These are phyloP conservation scores for Drosophila kikkawai DNA, from an alignment of 1,140 invertebrate species.

Conservation along the genomic window DNA sequence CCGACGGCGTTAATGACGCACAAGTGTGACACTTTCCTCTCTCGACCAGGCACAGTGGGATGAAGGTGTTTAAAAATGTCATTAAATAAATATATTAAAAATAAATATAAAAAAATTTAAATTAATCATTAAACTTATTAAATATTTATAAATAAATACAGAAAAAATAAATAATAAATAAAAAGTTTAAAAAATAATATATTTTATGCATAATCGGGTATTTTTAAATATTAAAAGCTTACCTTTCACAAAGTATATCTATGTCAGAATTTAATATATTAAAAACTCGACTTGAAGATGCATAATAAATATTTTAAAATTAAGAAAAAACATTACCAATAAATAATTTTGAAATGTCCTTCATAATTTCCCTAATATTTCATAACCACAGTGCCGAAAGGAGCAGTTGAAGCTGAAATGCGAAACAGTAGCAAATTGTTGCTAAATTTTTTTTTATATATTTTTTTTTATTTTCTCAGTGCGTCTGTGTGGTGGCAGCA, in stretches of 20 bases:
- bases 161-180: neutral
- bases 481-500: conserved; percentile 44
- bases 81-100: neutral
- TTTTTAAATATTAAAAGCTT: no score
- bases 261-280: neutral
- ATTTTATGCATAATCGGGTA: neutral
- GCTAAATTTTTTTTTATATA: conserved; percentile 53
- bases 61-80: neutral
- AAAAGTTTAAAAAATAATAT: neutral
- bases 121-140: neutral
- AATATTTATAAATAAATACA: neutral
- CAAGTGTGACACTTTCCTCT: conserved; percentile 78
- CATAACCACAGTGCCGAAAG: neutral
- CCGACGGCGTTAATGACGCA: conserved; percentile 81
- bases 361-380: neutral
- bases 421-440: conserved; percentile 66
- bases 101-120: no score
- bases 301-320: neutral
- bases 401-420: conserved; percentile 35
- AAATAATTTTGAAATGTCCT: accelerated
- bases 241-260: no score
- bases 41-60: conserved; percentile 20
- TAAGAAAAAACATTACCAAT: neutral
- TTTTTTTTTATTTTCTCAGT: conserved; percentile 52
- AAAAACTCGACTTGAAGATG: neutral